These are phyloP conservation scores for Clepsis dumicolana DNA, from an alignment of 2,888 invertebrate genomes.

Conservation along the genomic window DNA sequence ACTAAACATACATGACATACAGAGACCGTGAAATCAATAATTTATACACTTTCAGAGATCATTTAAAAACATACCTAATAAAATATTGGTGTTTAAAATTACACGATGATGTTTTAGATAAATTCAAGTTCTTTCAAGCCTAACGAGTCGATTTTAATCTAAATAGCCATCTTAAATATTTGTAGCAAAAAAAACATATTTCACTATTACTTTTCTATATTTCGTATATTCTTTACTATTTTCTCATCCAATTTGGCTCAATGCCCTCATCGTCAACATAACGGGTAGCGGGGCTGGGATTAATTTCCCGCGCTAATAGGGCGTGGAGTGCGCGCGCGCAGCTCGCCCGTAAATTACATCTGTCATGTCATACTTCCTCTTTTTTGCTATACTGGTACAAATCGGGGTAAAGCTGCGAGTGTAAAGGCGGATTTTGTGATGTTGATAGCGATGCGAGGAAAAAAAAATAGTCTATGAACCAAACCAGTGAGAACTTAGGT, in stretches of 20 bases:
- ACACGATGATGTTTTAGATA: too few species aligned
- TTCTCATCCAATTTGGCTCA: neutral
- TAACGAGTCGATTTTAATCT: neutral
- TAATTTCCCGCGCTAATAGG: conserved; percentile 79
- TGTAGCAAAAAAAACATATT: neutral
- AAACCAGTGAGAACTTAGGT: too few species aligned
- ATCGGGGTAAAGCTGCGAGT: conserved; percentile 44
- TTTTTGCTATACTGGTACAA: conserved; percentile 46
- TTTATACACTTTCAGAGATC: too few species aligned
- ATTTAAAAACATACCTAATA: too few species aligned
- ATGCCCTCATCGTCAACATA: neutral
- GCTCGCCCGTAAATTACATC: conserved; percentile 60
- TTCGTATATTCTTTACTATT: too few species aligned
- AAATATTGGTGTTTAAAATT: too few species aligned
- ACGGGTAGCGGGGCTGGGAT: conserved; percentile 50
- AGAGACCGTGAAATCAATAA: too few species aligned
- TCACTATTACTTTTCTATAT: too few species aligned
- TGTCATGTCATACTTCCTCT: conserved; percentile 55
- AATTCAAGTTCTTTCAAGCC: neutral
- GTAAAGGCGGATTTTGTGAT: neutral
- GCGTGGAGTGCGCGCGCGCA: conserved; percentile 72
- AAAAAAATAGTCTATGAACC: too few species aligned
- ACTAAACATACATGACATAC: too few species aligned
- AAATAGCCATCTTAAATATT: too few species aligned
- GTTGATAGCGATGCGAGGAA: too few species aligned